These are phyloP conservation scores for Silvanus unidentatus DNA, from an alignment of 2,888 invertebrate genomes.

Conservation along the genomic window DNA sequence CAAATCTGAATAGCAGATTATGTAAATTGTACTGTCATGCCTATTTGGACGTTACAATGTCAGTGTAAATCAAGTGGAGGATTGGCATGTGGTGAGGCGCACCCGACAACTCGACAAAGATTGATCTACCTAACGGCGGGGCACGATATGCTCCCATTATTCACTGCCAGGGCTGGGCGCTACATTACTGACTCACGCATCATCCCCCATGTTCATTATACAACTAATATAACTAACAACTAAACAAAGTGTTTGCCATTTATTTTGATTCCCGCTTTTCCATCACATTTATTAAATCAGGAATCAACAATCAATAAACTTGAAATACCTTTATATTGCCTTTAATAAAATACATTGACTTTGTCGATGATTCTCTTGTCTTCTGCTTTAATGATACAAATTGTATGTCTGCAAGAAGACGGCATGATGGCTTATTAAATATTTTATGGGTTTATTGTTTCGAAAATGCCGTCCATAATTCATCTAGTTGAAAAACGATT, in stretches of 20 bases:
- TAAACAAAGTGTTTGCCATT: too few species aligned
- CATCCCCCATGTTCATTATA: slow-evolving; percentile 2
- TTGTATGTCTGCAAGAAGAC: slow-evolving; percentile 5
- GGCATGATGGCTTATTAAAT: slow-evolving; percentile 14
- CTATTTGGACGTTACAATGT: slow-evolving; percentile 1
- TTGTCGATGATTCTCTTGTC: too few species aligned
- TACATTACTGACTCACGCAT: slow-evolving; percentile 15
- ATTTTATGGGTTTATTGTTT: slow-evolving; percentile 14
- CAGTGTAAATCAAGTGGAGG: slow-evolving; percentile 37
- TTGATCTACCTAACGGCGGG: slow-evolving; percentile 39
- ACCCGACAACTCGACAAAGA: slow-evolving; percentile 32
- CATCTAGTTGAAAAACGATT: slow-evolving; percentile 11
- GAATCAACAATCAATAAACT: too few species aligned
- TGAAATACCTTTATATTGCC: too few species aligned
- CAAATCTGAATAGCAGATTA: slow-evolving; percentile 5
- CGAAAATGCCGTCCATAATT: slow-evolving; percentile 11
- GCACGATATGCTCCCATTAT: slow-evolving; percentile 41
- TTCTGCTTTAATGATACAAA: too few species aligned
- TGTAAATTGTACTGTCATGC: slow-evolving; percentile 5
- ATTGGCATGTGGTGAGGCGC: slow-evolving; percentile 42
- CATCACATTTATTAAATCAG: too few species aligned
- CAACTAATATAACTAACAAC: too few species aligned
- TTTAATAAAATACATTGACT: too few species aligned
- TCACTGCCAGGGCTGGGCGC: slow-evolving; percentile 34
- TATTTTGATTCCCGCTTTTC: too few species aligned